A percentile compares a stretch with the other conserved stretches of the same genome.
Evolutionary conservation across 2,797 vertebrate genomes (phyloP).

Genomic region (Rhabdomys pumilio): DNA sequence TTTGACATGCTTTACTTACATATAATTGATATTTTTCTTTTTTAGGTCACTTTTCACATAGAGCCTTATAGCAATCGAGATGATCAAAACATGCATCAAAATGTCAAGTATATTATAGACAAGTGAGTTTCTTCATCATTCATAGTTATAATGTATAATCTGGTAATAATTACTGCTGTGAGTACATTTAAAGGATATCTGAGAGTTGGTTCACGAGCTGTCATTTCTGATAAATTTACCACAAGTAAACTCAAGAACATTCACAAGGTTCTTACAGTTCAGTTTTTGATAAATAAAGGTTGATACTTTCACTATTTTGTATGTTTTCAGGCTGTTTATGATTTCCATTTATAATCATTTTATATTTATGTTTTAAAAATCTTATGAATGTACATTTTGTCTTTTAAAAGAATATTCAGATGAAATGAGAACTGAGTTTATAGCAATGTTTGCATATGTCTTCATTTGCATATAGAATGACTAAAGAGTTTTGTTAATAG

Average conservation of each 20-base stretch:
- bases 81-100: slow-evolving; percentile 94
- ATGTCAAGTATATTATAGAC: slow-evolving; percentile 96
- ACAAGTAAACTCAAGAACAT: slow-evolving; percentile 25
- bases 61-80: slow-evolving; percentile 96
- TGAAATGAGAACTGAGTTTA: slow-evolving; percentile 35
- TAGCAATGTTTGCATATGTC: not conserved
- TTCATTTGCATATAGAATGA: slow-evolving; percentile 73
- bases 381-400: not conserved
- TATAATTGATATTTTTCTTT: slow-evolving; percentile 61
- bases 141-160: not conserved
- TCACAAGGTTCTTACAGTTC: slow-evolving; percentile 38
- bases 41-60: slow-evolving; percentile 96
- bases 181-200: slow-evolving; percentile 2
- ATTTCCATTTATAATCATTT: slow-evolving; percentile 53
- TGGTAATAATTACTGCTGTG: not conserved
- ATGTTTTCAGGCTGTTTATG: slow-evolving; percentile 20
- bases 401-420: slow-evolving; percentile 42
- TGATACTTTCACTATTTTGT: slow-evolving; percentile 31
- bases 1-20: not conserved
- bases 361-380: slow-evolving; percentile 45
- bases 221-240: slow-evolving; percentile 8
- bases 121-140: slow-evolving; percentile 91
- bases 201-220: not conserved
- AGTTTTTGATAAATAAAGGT: slow-evolving; percentile 14
- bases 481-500: slow-evolving; percentile 35